phyloP scores from a whole-genome alignment of 2,797 vertebrate species.

The Leucoraja ocellata region DNA sequence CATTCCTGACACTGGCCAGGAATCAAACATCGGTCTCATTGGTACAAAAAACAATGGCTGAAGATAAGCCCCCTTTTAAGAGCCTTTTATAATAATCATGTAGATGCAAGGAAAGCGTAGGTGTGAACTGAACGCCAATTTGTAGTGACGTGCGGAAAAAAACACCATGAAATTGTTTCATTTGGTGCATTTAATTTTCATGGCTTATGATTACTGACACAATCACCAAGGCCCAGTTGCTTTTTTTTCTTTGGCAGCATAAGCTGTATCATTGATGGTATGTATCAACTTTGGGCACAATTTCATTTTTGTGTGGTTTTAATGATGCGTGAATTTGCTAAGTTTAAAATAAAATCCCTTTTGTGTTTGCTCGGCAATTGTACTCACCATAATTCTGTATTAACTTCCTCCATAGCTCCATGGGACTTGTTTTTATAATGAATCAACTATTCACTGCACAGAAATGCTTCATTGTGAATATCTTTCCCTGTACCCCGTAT shows the following conservation, averaged over 20 bases:
- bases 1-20: background rate
- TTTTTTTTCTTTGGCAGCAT: background rate
- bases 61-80: background rate
- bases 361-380: background rate
- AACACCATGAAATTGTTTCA: background rate
- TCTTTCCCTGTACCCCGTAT: background rate
- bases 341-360: background rate
- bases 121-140: background rate
- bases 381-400: background rate
- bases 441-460: background rate
- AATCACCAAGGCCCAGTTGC: background rate
- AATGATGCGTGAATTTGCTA: background rate
- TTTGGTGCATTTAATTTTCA: conserved; percentile 26
- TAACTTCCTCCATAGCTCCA: background rate
- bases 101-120: background rate
- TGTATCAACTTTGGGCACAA: background rate
- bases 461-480: background rate
- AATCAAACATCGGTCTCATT: background rate
- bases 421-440: conserved; percentile 12
- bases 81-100: background rate
- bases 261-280: background rate
- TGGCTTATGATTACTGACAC: background rate
- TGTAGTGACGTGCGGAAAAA: background rate
- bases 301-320: background rate
- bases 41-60: background rate